Base-by-base conservation (phyloP, 2,113 vertebrate species). In the Corythornis cristatus region DNA sequence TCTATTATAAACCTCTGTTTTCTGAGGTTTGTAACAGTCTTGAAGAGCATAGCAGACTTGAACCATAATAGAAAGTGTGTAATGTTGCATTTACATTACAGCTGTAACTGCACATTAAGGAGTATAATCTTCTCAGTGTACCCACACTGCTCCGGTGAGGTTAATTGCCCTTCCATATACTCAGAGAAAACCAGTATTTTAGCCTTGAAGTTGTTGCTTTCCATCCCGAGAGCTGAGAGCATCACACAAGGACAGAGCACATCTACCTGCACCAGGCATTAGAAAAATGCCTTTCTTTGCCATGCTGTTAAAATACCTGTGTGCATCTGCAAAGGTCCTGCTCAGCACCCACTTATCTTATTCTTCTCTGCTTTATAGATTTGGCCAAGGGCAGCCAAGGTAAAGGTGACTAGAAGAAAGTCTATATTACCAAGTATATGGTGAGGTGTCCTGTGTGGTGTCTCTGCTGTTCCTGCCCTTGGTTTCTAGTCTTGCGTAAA, bases 1-100 rank as follows among this genome's bases (percentile, higher is more conserved):
- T 91, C 88, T 86, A 88, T 93, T 92, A 95, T 85, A 91, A 95
- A 91, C 40, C 50, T 42, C 68, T 89, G 94, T 94, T 93, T 94
- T 87, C 77, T 86, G 88, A 78, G 83, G 80, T 93, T 95, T 96
- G 83, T 96, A 94, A 73, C 92, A 89, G 80, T 79, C 79, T 91
- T 92, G 87, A 95, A 91, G 68, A 88, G 68, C 2, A 0, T 84
- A 87, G 78, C 7, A 7, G 89, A 92, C 90, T 91, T 96, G 93
- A 95, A 93, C 85, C 80, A 37, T 93, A 91, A 95, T 89, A 89
- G 82, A 86, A 90, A 95, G 37, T 5, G 0, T 53, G 82, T 66
- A 92, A 80, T 66, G 57, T 91, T 93, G 73, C 86, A 88, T 95
- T 95, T 94, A 83, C 76, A 82, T 51, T 93, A 85, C 65, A 95